phyloP scores from a whole-genome alignment of 2,888 invertebrate genomes.

The Chrysolina oricalcia region DNA sequence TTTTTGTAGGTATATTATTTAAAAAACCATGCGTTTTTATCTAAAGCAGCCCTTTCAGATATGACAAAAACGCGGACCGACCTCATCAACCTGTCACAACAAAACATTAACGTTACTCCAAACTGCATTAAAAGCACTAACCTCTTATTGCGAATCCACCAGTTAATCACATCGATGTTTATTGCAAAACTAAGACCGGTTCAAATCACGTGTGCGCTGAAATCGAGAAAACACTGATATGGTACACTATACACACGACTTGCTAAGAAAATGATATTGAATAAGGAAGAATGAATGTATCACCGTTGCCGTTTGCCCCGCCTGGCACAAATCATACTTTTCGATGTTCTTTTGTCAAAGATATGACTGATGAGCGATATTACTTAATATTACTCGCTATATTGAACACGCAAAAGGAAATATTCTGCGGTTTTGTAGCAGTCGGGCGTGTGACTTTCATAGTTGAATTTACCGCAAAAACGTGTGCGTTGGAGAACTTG shows the following conservation, averaged over 20 bases:
- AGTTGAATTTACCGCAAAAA: constrained; percentile 16
- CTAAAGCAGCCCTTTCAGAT: neutral
- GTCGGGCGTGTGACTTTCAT: neutral
- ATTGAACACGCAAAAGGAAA: constrained; percentile 20
- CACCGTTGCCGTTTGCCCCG: constrained; percentile 25
- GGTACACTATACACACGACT: constrained; percentile 39
- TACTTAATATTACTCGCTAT: neutral
- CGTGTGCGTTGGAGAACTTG: constrained; percentile 7
- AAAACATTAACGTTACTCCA: neutral
- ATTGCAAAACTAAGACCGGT: constrained; percentile 51
- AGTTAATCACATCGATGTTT: constrained; percentile 46
- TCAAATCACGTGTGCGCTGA: constrained; percentile 47
- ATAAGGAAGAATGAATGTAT: constrained; percentile 39
- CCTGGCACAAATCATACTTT: constrained; percentile 30
- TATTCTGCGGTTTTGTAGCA: constrained; percentile 9
- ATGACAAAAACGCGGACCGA: neutral
- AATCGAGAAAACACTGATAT: constrained; percentile 45
- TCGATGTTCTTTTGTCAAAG: constrained; percentile 18
- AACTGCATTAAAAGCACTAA: constrained; percentile 35
- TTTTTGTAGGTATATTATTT: neutral
- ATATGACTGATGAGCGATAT: constrained; percentile 22
- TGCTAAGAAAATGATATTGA: constrained; percentile 45
- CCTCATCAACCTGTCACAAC: neutral
- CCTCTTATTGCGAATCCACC: constrained; percentile 47
- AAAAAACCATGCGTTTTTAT: neutral